Evolutionary conservation across 2,797 vertebrate species (phyloP).

Genomic region (Sarcophilus harrisii): DNA sequence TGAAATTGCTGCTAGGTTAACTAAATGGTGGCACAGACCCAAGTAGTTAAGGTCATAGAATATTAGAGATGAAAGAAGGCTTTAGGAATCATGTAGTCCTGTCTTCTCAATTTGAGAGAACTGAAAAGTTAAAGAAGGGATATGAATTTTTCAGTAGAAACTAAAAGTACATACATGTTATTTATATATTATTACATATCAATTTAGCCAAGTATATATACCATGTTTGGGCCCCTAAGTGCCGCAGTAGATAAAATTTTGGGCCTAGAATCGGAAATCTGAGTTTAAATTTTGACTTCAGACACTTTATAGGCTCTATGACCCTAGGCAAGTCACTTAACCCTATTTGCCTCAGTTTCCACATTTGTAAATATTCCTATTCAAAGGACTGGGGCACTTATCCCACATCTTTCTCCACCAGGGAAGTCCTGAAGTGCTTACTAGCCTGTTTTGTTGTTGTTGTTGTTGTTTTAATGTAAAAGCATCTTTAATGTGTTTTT

Average conservation of each 20-base stretch:
- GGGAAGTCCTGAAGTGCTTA: neutral
- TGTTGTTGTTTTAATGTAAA: no score
- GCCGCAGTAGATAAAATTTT: neutral
- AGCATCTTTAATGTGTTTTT: neutral
- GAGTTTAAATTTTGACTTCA: neutral
- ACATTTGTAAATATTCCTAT: neutral
- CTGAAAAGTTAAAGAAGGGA: neutral
- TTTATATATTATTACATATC: neutral
- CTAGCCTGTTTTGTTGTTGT: no score
- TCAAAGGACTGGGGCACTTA: neutral
- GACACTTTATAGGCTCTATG: neutral
- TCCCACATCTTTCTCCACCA: neutral
- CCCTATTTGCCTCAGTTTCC: neutral
- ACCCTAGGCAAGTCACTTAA: neutral
- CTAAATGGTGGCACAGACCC: neutral
- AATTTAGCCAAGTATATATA: neutral
- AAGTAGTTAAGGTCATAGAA: neutral
- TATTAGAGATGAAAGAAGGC: neutral
- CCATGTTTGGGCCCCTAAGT: neutral
- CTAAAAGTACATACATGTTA: neutral
- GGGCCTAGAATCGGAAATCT: neutral
- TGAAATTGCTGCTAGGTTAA: neutral
- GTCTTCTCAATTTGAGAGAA: neutral
- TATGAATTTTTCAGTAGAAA: neutral
- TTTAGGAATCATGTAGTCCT: neutral